Conservation (phyloP, 2,797 vertebrate species). For the Sebastes hubbsi region DNA sequence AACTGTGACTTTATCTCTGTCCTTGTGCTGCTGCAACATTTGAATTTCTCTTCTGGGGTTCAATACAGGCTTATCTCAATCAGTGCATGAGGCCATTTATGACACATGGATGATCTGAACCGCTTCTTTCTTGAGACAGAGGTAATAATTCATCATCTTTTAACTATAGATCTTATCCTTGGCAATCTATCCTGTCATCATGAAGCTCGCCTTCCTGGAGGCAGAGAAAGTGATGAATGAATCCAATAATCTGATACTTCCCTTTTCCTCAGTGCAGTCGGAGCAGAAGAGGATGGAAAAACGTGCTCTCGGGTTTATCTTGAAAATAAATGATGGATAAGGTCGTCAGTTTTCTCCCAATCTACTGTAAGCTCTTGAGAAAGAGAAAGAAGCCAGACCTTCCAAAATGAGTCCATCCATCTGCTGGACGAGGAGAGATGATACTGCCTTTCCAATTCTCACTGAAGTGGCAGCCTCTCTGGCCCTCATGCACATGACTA, state of each 20-base stretch:
- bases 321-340: constrained; percentile 16
- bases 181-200: neutral
- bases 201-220: neutral
- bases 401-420: constrained; percentile 36
- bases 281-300: neutral
- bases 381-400: neutral
- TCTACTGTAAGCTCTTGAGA: neutral
- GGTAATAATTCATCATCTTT: constrained; percentile 12
- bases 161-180: neutral
- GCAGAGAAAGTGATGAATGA: neutral
- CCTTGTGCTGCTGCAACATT: too few species aligned
- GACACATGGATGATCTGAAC: neutral
- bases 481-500: constrained; percentile 20
- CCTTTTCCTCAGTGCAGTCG: neutral
- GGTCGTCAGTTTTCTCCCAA: neutral
- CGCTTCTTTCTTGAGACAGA: too few species aligned
- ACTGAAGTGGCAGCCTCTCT: neutral
- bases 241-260: neutral
- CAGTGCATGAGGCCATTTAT: neutral
- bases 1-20: neutral
- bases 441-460: neutral
- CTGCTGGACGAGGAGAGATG: constrained; percentile 5
- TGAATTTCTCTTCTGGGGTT: neutral
- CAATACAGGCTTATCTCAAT: neutral
- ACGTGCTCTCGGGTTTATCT: neutral